A percentile compares a stretch with the other conserved stretches of the same genome.
These are phyloP conservation scores for Mesorhabditis spiculigera DNA, from an alignment of 2,888 invertebrate species.

Conservation along the genomic window DNA sequence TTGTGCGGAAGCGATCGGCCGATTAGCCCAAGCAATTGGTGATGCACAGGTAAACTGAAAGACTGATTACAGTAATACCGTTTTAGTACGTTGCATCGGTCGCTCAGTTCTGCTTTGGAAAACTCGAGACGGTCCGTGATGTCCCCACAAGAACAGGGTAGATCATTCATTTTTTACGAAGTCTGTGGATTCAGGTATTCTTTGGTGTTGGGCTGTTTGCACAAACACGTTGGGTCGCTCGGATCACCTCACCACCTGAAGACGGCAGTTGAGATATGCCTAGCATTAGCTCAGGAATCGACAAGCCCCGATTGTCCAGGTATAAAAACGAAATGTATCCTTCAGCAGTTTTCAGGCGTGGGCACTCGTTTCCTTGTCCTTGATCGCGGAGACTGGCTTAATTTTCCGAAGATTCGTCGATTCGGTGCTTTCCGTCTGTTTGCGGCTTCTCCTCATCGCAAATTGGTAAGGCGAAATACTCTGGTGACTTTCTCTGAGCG, in stretches of 20 bases:
- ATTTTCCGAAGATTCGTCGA: conserved; percentile 96
- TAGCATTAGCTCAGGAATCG: conserved; percentile 88
- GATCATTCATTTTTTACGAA: neutral
- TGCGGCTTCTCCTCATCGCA: conserved; percentile 72
- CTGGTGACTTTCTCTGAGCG: neutral
- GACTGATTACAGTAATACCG: no score
- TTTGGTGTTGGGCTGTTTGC: neutral
- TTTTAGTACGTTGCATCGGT: conserved; percentile 76
- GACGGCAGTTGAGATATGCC: conserved; percentile 86
- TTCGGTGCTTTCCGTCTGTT: conserved; percentile 81
- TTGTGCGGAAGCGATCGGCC: conserved; percentile 88
- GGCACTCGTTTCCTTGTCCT: no score
- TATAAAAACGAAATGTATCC: conserved; percentile 6
- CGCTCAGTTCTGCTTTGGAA: conserved; percentile 83
- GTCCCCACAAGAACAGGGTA: conserved; percentile 80
- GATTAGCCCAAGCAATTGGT: conserved; percentile 83
- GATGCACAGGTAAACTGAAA: conserved; percentile 65
- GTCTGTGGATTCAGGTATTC: neutral
- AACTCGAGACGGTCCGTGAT: conserved; percentile 73
- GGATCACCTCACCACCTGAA: conserved; percentile 89
- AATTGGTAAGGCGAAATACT: neutral
- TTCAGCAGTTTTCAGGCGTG: conserved; percentile 70
- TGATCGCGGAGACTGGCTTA: conserved; percentile 92
- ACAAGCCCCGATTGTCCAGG: conserved; percentile 91
- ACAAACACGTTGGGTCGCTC: conserved; percentile 70